Evolutionary conservation across 2,888 invertebrate species (phyloP), one percentile per base, ranked within the genome.

Genomic region (Ommatoiulus sabulosus): DNA sequence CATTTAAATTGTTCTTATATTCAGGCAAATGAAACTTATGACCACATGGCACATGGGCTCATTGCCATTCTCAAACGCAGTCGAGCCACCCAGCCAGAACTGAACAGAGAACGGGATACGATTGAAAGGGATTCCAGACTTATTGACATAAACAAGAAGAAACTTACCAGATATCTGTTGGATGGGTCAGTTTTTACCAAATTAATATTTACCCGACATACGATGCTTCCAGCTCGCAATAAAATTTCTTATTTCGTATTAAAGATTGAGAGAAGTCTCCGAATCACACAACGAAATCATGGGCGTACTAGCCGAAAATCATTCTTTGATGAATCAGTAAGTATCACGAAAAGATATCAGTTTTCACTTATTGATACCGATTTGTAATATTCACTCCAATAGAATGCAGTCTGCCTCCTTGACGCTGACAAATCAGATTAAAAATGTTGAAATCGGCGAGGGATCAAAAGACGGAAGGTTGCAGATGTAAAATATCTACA

Each of bases 21-120:
- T 52, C 85, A 89, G 89, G 89, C 89, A n/a, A 89, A 87, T 43
- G 89, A 89, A 43, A 89, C 89, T 20, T 89, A 89, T 24, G 89
- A 87, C 44, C 80, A 89, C 46, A 87, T 87, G 87, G 57, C 63
- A 8, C 87, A 87, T 44, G 63, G 52, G 8, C 48, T 86, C 8
- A 63, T 88, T 43, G 24, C 80, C n/a, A 63, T 43, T 48, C 20
- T 88, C 15, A 44, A 72, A 44, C 43, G 20, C 15, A 48, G 72
- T 20, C 17, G 72, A 43, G 52, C 24, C n/a, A 52, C 7, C 44
- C 20, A 44, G 88, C 52, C 88, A 44, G 88, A 88, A 44, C 0
- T 10, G 44, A 44, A 43, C n/a, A 52, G 43, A 52, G 52, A 57
- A n/a, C 43, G 87, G 20, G 87, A 52, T 12, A 86, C 72, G 10